A percentile compares a stretch with the other conserved stretches of the same genome.
Conservation (phyloP, 2,113 vertebrate species). For the Quiscalus mexicanus region DNA sequence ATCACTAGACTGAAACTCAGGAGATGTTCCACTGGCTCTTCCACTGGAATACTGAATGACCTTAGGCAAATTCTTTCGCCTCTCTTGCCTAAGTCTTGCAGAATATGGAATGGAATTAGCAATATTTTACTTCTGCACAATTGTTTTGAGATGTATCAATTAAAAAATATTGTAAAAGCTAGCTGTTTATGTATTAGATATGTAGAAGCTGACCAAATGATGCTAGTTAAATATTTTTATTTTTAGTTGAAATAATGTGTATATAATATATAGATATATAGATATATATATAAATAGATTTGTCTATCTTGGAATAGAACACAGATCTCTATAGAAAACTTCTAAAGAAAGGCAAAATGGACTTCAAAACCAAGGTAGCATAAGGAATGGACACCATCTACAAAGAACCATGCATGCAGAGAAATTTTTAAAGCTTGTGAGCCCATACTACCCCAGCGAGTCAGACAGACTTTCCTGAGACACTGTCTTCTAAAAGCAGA, state of each 20-base stretch:
- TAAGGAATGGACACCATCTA: not conserved
- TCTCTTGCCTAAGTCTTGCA: not conserved
- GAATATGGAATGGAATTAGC: not conserved
- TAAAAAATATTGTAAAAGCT: not conserved
- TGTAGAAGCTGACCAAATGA: not conserved
- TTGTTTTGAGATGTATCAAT: not conserved
- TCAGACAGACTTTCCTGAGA: not conserved
- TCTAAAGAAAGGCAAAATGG: not conserved
- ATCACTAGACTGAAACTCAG: constrained; percentile 18
- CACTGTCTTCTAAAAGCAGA: not conserved
- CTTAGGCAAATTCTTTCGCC: not conserved
- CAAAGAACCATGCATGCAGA: not conserved
- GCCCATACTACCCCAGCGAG: not conserved
- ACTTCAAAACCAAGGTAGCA: not conserved
- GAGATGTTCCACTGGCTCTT: constrained; percentile 10
- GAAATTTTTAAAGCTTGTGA: not conserved
- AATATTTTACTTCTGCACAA: not conserved
- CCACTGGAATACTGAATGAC: not conserved
- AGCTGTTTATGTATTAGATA: not conserved
- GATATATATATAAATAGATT: not conserved
- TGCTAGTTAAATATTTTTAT: not conserved
- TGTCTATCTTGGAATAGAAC: not conserved
- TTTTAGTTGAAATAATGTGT: not conserved
- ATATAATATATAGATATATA: no score
- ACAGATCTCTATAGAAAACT: not conserved